A percentile compares a stretch with the other conserved stretches of the same genome.
Conservation (phyloP, 2,113 vertebrate species). For the Laticauda laticaudata region DNA sequence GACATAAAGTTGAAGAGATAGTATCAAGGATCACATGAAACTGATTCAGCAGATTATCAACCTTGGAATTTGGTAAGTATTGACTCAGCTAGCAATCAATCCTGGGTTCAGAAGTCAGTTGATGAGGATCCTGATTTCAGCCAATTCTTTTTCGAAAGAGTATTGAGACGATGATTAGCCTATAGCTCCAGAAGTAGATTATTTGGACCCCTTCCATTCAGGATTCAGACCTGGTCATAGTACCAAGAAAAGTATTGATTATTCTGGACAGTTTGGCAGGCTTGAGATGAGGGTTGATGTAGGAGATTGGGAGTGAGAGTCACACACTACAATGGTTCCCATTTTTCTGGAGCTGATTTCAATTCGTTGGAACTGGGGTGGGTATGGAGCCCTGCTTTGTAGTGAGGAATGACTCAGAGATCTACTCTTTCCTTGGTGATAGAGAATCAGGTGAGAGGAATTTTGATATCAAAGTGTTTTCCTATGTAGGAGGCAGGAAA, state of each 20-base stretch:
- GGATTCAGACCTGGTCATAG: not conserved
- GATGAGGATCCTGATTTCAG: not conserved
- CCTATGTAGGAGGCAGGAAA: not conserved
- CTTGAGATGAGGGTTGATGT: not conserved
- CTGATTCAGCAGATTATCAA: not conserved
- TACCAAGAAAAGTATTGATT: not conserved
- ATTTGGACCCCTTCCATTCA: not conserved
- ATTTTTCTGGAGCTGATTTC: not conserved
- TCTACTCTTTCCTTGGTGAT: not conserved
- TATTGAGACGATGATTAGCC: not conserved
- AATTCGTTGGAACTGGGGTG: not conserved
- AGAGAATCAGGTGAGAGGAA: not conserved
- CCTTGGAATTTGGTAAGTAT: not conserved
- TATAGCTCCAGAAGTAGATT: not conserved
- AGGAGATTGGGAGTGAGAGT: not conserved
- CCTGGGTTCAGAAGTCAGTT: not conserved
- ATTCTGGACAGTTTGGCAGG: not conserved
- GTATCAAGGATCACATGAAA: not conserved
- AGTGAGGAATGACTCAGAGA: not conserved
- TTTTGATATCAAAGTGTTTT: not conserved
- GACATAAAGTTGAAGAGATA: not conserved
- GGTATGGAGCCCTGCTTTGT: not conserved
- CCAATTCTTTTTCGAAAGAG: not conserved
- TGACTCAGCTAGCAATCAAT: not conserved
- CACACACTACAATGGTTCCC: not conserved